phyloP scores from a whole-genome alignment of 2,797 vertebrate genomes.

The Schizopygopsis malacanthus region DNA sequence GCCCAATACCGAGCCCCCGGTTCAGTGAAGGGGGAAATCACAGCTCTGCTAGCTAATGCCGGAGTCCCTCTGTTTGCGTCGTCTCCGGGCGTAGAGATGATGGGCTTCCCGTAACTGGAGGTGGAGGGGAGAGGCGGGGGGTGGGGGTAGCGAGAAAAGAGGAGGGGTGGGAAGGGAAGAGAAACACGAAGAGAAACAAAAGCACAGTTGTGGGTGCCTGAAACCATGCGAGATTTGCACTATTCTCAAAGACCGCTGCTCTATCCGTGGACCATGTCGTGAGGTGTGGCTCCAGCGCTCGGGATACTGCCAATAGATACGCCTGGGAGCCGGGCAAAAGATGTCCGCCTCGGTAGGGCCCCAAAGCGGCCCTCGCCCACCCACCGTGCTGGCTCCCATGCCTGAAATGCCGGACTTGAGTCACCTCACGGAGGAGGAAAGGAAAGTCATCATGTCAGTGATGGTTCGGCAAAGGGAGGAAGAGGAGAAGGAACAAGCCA shows the following conservation, averaged over 20 bases:
- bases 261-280: constrained; percentile 77
- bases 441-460: constrained; percentile 97
- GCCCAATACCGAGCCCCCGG: constrained; percentile 63
- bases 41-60: constrained; percentile 62
- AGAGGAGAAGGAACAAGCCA: constrained; percentile 98
- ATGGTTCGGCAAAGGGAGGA: constrained; percentile 97
- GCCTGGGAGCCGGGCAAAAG: constrained; percentile 81
- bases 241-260: constrained; percentile 66
- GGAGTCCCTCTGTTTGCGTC: constrained; percentile 61
- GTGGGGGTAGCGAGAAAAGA: constrained; percentile 63
- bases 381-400: constrained; percentile 90
- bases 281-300: constrained; percentile 78
- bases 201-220: constrained; percentile 80
- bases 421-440: constrained; percentile 97
- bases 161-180: constrained; percentile 61
- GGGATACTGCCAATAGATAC: constrained; percentile 79
- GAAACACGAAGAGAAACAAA: constrained; percentile 75
- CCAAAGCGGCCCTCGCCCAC: constrained; percentile 92
- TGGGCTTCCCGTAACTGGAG: constrained; percentile 81
- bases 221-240: constrained; percentile 84
- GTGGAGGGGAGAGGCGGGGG: constrained; percentile 77
- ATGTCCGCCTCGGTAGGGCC: constrained; percentile 96
- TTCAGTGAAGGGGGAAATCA: constrained; percentile 63
- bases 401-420: constrained; percentile 96
- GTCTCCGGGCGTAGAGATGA: constrained; percentile 68